A percentile compares a stretch with the other conserved stretches of the same genome.
These are phyloP conservation scores for Colletes collaris DNA, from an alignment of 2,888 invertebrate species.

Conservation along the genomic window DNA sequence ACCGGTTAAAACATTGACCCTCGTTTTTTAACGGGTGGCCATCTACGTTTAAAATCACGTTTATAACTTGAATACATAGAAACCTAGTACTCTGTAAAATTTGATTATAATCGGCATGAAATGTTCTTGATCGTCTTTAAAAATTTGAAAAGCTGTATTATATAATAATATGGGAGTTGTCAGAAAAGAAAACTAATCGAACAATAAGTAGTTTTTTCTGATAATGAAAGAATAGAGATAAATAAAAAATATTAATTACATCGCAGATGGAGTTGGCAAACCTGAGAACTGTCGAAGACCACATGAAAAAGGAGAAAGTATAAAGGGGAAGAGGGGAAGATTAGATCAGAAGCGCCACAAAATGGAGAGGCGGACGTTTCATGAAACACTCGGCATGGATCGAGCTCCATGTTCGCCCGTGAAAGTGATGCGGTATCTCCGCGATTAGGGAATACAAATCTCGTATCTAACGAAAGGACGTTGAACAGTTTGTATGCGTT, in stretches of 20 bases:
- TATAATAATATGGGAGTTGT: background rate
- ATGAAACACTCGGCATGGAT: constrained; percentile 76
- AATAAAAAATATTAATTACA: background rate
- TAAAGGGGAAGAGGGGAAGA: constrained; percentile 36
- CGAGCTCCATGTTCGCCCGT: constrained; percentile 80
- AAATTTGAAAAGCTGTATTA: background rate
- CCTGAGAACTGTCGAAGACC: constrained; percentile 29
- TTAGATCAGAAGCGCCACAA: constrained; percentile 61
- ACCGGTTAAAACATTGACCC: too few species aligned
- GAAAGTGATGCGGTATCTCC: constrained; percentile 82
- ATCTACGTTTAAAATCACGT: too few species aligned
- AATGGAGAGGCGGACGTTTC: constrained; percentile 67
- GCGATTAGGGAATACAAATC: constrained; percentile 81
- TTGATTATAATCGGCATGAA: too few species aligned
- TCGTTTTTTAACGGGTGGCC: too few species aligned
- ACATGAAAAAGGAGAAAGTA: constrained; percentile 43
- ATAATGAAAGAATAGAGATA: background rate
- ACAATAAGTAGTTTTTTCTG: background rate
- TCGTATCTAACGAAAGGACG: constrained; percentile 69
- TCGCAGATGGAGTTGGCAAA: constrained; percentile 16
- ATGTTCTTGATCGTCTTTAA: too few species aligned
- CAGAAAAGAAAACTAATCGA: background rate
- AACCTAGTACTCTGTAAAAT: too few species aligned
- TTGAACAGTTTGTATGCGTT: constrained; percentile 50
- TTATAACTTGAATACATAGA: too few species aligned